Percentiles rank a stretch among this genome's conserved stretches.
phyloP scores from a whole-genome alignment of 2,797 vertebrate species.

The Melanogrammus aeglefinus region DNA sequence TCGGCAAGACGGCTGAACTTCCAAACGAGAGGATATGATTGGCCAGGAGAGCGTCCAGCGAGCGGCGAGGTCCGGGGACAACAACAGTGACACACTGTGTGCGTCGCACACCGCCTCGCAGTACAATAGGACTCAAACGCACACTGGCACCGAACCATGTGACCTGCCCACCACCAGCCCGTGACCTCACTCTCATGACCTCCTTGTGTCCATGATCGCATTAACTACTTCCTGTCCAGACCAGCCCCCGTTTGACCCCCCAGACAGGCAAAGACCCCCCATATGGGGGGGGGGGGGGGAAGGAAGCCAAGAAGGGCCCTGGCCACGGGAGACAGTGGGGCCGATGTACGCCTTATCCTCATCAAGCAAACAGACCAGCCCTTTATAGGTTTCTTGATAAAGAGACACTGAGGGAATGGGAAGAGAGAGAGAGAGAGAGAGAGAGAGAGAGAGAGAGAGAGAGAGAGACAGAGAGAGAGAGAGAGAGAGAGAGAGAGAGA shows the following conservation, averaged over 20 bases:
- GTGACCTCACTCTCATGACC: slow-evolving; percentile 56
- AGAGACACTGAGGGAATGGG: background rate
- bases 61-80: background rate
- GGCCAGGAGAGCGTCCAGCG: background rate
- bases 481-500: background rate
- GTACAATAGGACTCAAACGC: slow-evolving; percentile 21
- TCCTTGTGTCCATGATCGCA: slow-evolving; percentile 39
- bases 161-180: slow-evolving; percentile 54
- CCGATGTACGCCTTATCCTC: slow-evolving; percentile 3
- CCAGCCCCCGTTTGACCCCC: slow-evolving; percentile 13
- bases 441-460: background rate
- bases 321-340: background rate
- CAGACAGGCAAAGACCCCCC: slow-evolving; percentile 42
- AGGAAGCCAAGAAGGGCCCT: too few relatives aligned
- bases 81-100: background rate
- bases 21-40: slow-evolving; percentile 1
- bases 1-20: slow-evolving; percentile 11
- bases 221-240: slow-evolving; percentile 46
- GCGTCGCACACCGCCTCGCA: background rate
- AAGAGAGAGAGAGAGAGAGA: background rate
- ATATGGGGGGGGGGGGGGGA: background rate
- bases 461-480: background rate
- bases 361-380: background rate
- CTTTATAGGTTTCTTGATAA: background rate
- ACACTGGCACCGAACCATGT: slow-evolving; percentile 37